Conservation (phyloP, 2,888 invertebrate genomes). For the Harpalus rufipes region DNA sequence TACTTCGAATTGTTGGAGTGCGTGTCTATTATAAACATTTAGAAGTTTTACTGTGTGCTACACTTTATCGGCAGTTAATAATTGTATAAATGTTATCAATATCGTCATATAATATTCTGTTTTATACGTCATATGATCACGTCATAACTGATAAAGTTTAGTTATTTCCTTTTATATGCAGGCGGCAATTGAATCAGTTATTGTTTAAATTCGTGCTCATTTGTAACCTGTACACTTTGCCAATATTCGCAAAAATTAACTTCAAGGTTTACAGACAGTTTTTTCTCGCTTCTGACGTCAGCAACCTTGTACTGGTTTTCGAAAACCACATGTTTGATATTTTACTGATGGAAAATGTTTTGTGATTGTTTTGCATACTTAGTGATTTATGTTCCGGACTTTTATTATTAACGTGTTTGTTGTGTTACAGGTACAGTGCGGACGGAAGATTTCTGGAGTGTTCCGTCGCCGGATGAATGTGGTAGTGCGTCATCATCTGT, state of each 20-base stretch:
- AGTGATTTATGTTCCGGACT: constrained; percentile 29
- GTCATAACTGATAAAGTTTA: constrained; percentile 37
- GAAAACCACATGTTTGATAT: constrained; percentile 72
- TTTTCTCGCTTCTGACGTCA: constrained; percentile 73
- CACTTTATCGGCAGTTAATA: neutral
- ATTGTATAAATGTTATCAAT: constrained; percentile 22
- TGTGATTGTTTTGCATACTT: constrained; percentile 60
- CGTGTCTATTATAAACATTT: constrained; percentile 24
- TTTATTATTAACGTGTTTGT: constrained; percentile 50
- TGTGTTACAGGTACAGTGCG: constrained; percentile 43
- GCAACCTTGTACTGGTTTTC: constrained; percentile 75
- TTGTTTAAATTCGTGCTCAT: constrained; percentile 57
- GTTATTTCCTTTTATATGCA: constrained; percentile 23
- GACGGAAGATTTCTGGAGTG: constrained; percentile 11
- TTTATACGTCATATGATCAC: constrained; percentile 22
- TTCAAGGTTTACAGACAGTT: constrained; percentile 74
- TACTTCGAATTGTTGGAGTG: neutral
- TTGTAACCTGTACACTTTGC: constrained; percentile 60
- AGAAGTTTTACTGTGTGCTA: neutral
- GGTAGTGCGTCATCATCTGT: constrained; percentile 68
- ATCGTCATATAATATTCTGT: constrained; percentile 24
- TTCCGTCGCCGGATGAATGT: constrained; percentile 25
- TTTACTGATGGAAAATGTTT: constrained; percentile 64
- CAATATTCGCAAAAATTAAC: constrained; percentile 68
- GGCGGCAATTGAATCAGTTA: constrained; percentile 32